Percentiles rank a stretch among this genome's conserved stretches.
phyloP scores from a whole-genome alignment of 1,140 invertebrate genomes.

The Caenorhabditis brenneri region DNA sequence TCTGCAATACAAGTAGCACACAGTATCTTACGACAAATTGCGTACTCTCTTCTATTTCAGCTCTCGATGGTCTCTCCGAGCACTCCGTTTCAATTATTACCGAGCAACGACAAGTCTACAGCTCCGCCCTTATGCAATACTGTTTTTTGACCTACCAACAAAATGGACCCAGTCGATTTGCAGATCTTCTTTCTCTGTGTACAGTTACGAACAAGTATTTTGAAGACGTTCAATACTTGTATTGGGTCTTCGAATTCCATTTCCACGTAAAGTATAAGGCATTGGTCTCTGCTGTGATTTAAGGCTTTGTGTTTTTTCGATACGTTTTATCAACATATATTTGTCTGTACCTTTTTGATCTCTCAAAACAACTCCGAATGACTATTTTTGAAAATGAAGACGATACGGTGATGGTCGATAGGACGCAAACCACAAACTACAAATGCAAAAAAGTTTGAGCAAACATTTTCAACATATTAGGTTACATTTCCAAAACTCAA shows the following conservation, averaged over 20 bases:
- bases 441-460: not conserved
- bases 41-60: no score
- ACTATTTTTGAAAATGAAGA: no score
- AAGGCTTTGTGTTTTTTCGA: not conserved
- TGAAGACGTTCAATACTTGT: slow-evolving; percentile 4
- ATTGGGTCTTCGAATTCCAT: slow-evolving; percentile 14
- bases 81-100: not conserved
- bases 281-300: not conserved
- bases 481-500: no score
- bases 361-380: no score
- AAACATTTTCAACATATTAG: no score
- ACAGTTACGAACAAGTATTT: slow-evolving; percentile 20
- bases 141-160: not conserved
- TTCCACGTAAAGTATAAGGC: slow-evolving; percentile 16
- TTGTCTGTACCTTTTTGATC: not conserved
- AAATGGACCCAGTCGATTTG: not conserved
- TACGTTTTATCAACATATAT: not conserved
- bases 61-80: not conserved
- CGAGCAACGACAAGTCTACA: not conserved
- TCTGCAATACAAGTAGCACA: slow-evolving; percentile 6
- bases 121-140: slow-evolving; percentile 1
- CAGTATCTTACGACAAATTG: no score
- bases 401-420: no score
- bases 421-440: no score
- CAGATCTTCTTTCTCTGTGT: slow-evolving; percentile 7